Percentiles rank a stretch among this genome's conserved stretches.
Evolutionary conservation across 1,140 invertebrate species (phyloP).

Genomic region (Zaprionus africanus): DNA sequence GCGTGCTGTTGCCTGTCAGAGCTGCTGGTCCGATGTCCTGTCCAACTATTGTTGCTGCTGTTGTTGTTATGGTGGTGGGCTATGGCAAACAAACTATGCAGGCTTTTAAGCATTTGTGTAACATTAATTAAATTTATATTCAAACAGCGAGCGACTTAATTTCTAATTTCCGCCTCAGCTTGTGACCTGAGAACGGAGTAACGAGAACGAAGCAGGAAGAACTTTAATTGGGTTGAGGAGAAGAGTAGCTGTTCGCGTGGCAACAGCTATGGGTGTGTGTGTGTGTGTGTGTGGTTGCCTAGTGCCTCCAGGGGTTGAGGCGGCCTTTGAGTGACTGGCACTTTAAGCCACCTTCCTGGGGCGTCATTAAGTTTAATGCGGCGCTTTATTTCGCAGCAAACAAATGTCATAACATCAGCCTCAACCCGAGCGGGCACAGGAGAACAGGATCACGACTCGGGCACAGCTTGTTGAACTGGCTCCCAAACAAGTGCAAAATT

Average conservation of each 20-base stretch:
- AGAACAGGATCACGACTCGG: not conserved
- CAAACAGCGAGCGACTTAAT: constrained; percentile 82
- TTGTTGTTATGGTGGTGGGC: constrained; percentile 58
- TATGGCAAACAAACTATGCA: constrained; percentile 75
- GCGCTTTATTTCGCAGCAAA: constrained; percentile 80
- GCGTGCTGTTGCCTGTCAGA: constrained; percentile 73
- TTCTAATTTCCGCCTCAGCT: constrained; percentile 78
- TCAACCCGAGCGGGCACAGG: constrained; percentile 10
- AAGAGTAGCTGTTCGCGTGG: constrained; percentile 11
- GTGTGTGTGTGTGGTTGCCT: constrained; percentile 44
- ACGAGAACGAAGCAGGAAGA: not conserved
- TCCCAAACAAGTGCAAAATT: constrained; percentile 75
- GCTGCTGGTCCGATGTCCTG: constrained; percentile 47
- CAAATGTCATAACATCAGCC: constrained; percentile 79
- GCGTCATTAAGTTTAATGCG: constrained; percentile 81
- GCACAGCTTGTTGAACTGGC: constrained; percentile 2
- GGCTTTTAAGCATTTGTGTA: constrained; percentile 82
- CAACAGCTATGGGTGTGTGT: constrained; percentile 28
- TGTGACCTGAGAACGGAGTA: constrained; percentile 30
- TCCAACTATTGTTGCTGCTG: constrained; percentile 27
- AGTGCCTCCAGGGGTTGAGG: constrained; percentile 49
- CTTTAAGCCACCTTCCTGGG: constrained; percentile 80
- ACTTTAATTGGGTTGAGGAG: constrained; percentile 31
- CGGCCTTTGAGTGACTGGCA: constrained; percentile 73
- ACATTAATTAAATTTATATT: constrained; percentile 84